Evolutionary conservation across 2,888 invertebrate species (phyloP).

Genomic region (Conomelus anceps): DNA sequence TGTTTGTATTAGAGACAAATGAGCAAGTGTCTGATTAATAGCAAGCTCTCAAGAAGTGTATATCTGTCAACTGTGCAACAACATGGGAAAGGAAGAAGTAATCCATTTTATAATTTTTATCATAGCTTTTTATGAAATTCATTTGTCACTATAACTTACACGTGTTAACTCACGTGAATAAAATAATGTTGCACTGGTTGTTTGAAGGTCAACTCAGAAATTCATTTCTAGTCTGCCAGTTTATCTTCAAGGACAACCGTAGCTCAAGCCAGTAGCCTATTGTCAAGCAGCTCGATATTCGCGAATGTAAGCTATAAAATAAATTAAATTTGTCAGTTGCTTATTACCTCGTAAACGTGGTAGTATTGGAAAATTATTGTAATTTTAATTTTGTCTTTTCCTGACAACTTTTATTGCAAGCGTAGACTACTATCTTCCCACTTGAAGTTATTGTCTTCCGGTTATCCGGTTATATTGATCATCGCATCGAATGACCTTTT

Average conservation of each 20-base stretch:
- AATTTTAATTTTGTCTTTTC: neutral
- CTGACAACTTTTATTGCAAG: neutral
- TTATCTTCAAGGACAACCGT: neutral
- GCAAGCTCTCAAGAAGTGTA: neutral
- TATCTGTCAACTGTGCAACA: neutral
- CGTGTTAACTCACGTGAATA: neutral
- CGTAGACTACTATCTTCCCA: neutral
- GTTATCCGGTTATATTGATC: neutral
- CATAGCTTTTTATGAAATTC: neutral
- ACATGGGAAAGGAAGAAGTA: neutral
- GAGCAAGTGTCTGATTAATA: neutral
- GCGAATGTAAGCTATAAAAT: neutral
- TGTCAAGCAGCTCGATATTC: neutral
- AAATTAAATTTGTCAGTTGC: neutral
- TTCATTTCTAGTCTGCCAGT: neutral
- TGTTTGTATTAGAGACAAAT: neutral
- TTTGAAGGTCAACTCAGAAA: neutral
- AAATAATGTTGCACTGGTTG: neutral
- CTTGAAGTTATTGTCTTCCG: neutral
- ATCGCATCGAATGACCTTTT: neutral
- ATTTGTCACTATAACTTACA: neutral
- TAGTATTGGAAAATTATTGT: neutral
- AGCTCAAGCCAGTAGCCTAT: neutral
- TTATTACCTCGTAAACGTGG: neutral
- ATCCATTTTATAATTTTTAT: neutral